These are phyloP conservation scores for Brachyhypopomus gauderio DNA, from an alignment of 2,113 vertebrate genomes.

Conservation along the genomic window DNA sequence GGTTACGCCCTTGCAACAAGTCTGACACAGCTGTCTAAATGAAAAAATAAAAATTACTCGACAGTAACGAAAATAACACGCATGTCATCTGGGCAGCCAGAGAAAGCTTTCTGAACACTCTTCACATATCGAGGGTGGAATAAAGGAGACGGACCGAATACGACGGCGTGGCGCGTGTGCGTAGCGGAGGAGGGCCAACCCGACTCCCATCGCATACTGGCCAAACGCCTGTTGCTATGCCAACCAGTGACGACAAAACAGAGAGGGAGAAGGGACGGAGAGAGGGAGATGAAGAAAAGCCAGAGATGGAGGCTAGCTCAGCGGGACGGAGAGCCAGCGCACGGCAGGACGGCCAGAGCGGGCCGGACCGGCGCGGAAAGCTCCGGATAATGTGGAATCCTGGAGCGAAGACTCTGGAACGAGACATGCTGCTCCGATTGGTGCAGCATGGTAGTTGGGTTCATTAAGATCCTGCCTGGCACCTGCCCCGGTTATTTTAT, in stretches of 20 bases:
- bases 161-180: too few species aligned
- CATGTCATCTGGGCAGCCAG: neutral
- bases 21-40: slow-evolving; percentile 15
- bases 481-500: neutral
- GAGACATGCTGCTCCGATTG: slow-evolving; percentile 62
- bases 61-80: neutral
- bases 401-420: slow-evolving; percentile 51
- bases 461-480: slow-evolving; percentile 60
- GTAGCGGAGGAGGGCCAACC: slow-evolving; percentile 8
- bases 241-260: slow-evolving; percentile 40
- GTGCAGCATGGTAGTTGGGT: slow-evolving; percentile 69
- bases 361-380: slow-evolving; percentile 61
- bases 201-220: slow-evolving; percentile 37
- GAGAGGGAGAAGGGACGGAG: slow-evolving; percentile 13
- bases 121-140: neutral
- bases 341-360: slow-evolving; percentile 59
- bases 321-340: neutral
- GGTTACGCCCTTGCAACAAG: slow-evolving; percentile 1
- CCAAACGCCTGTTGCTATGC: slow-evolving; percentile 56
- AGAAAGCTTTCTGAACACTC: neutral
- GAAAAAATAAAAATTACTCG: neutral
- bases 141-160: neutral
- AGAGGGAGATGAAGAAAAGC: slow-evolving; percentile 38
- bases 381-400: slow-evolving; percentile 54
- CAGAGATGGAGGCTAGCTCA: slow-evolving; percentile 21